These are phyloP conservation scores for Lapara coniferarum DNA, from an alignment of 2,888 invertebrate species.

Conservation along the genomic window DNA sequence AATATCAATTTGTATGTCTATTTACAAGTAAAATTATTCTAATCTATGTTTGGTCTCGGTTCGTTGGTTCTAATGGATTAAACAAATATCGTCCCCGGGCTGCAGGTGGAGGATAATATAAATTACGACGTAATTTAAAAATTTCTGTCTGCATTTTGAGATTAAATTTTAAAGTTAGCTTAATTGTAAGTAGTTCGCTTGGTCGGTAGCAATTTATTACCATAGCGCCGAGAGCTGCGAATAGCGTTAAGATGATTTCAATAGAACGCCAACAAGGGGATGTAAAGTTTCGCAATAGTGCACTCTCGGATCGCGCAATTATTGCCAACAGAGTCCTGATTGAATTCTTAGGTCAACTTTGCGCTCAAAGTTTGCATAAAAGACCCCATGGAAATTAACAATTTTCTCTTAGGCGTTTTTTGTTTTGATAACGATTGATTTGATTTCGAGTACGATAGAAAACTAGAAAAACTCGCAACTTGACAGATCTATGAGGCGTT, in stretches of 20 bases:
- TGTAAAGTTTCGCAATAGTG: constrained; percentile 76
- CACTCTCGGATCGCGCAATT: constrained; percentile 72
- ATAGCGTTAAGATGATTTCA: constrained; percentile 77
- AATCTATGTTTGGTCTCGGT: background rate
- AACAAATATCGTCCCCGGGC: constrained; percentile 11
- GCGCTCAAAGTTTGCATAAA: constrained; percentile 72
- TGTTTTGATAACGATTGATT: constrained; percentile 8
- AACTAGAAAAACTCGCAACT: constrained; percentile 40
- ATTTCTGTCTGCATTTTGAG: constrained; percentile 68
- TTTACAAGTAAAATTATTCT: constrained; percentile 10
- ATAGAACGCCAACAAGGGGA: constrained; percentile 73
- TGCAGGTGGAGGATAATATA: constrained; percentile 37
- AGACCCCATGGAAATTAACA: constrained; percentile 69
- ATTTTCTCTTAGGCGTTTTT: constrained; percentile 56
- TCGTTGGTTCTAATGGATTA: constrained; percentile 20
- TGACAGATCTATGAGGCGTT: constrained; percentile 3
- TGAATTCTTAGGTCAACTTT: constrained; percentile 80
- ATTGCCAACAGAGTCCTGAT: constrained; percentile 76
- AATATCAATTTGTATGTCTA: constrained; percentile 24
- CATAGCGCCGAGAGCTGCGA: constrained; percentile 63
- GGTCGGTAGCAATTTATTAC: constrained; percentile 67
- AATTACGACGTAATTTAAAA: constrained; percentile 62
- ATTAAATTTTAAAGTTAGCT: constrained; percentile 73
- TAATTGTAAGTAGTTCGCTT: constrained; percentile 70
- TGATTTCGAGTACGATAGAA: constrained; percentile 37